These are phyloP conservation scores for Nothocercus julius DNA, from an alignment of 2,113 vertebrate species.

Conservation along the genomic window DNA sequence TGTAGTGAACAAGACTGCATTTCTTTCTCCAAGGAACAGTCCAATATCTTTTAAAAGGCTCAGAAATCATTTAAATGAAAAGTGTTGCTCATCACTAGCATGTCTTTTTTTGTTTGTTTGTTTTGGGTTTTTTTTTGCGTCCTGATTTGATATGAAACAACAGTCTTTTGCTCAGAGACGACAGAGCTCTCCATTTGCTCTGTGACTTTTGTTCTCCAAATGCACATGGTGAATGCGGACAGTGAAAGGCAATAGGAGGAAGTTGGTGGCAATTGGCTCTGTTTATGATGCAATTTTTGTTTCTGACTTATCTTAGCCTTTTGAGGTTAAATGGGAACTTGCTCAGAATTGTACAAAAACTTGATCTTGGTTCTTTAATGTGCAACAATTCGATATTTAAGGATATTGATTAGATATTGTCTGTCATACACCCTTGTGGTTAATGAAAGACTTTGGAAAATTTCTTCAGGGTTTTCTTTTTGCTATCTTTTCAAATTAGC, in stretches of 20 bases:
- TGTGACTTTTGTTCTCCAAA: not conserved
- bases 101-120: too few relatives aligned
- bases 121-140: too few relatives aligned
- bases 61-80: not conserved
- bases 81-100: not conserved
- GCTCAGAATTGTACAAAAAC: not conserved
- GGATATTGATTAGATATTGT: not conserved
- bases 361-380: not conserved
- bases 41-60: not conserved
- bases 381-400: not conserved
- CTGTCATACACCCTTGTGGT: fast-evolving
- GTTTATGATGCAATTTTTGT: not conserved
- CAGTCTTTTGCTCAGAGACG: not conserved
- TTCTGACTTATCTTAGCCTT: not conserved
- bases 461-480: not conserved
- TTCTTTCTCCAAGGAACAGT: not conserved
- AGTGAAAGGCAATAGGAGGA: not conserved
- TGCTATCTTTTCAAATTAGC: not conserved
- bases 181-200: not conserved
- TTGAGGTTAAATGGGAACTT: not conserved
- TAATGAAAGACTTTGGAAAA: not conserved
- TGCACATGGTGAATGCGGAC: not conserved
- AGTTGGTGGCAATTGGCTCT: not conserved
- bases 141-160: too few relatives aligned
- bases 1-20: not conserved